Evolutionary conservation across 2,888 invertebrate species (phyloP).

Genomic region (Dioctria rufipes): DNA sequence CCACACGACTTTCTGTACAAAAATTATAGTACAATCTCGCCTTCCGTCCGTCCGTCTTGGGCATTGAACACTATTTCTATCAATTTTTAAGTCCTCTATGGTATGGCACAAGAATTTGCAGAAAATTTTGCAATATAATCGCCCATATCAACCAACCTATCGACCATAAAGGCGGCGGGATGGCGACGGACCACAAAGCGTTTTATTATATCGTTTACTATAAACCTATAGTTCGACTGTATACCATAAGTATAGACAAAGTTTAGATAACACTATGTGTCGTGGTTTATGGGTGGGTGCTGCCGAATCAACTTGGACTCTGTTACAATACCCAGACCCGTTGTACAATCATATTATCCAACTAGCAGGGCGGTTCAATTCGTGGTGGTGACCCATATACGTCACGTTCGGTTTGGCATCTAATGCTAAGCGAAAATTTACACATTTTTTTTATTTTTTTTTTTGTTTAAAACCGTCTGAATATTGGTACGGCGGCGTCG

Average conservation of each 20-base stretch:
- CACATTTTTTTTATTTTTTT: neutral
- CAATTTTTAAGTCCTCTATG: neutral
- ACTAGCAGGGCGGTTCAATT: slow-evolving; percentile 32
- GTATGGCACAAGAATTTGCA: slow-evolving; percentile 29
- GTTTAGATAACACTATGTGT: neutral
- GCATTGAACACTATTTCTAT: neutral
- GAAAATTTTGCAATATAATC: slow-evolving; percentile 36
- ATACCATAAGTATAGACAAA: neutral
- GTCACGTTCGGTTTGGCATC: slow-evolving; percentile 20
- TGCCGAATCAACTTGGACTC: neutral
- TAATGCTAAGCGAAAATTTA: slow-evolving; percentile 19
- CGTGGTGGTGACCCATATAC: slow-evolving; percentile 34
- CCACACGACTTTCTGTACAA: neutral
- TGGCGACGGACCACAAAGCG: slow-evolving; percentile 1
- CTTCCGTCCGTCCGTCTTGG: neutral
- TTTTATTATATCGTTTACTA: slow-evolving; percentile 13
- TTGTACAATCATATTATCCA: neutral
- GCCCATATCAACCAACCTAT: neutral
- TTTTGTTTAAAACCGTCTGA: too few species aligned
- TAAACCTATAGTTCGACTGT: too few species aligned
- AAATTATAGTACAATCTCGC: neutral
- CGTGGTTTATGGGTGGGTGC: neutral
- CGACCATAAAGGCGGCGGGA: too few species aligned
- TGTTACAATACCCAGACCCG: too few species aligned
- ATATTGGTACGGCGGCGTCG: too few species aligned